Evolutionary conservation across 2,888 invertebrate genomes (phyloP), one percentile per base, ranked within the genome.

Genomic region (Drosophila setosimentum): DNA sequence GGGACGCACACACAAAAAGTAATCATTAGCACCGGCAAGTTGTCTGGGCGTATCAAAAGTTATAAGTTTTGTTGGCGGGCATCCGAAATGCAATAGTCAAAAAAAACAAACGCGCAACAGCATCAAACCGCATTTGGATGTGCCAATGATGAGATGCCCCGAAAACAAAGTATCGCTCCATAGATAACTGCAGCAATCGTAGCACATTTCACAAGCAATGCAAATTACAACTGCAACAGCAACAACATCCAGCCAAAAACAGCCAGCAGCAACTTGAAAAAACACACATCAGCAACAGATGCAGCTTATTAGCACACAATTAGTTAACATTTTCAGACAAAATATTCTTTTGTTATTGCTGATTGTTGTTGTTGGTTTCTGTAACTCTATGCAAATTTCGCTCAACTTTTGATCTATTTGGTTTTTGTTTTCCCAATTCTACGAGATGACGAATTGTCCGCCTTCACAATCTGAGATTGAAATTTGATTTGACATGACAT

Each of bases 281-380:
- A 49, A 58, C 11, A 48, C 53, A 62, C 73, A 60, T 29, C 53
- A 33, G 32, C 42, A 35, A 42, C 48, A 73, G 57, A 60, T 68
- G 74, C 68, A 53, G 69, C 78, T 87, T 80, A 89, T 87, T 82
- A 89, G 82, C 88, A 84, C 87, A 84, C 84, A 87, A 89, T 82
- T 81, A 80, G 79, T 71, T 73, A 48, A 69, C 69, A 70, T 68
- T 64, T 70, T 32, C 64, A 53, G 37, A 55, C 64, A 60, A 78
- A 80, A 76, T 70, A 76, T 80, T 80, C 81, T 78, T 64, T 61
- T 72, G 71, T 73, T 76, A 60, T 35, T 42, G 61, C 27, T 63
- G 35, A 37, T 33, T 68, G 51, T 68, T 69, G 55, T 57, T 66
- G 54, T 32, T 74, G 50, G 49, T 53, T 42, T n/a, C 67, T 60